Conservation (phyloP, 53 echinoderm and acorn worm genomes). For the Crossaster papposus region DNA sequence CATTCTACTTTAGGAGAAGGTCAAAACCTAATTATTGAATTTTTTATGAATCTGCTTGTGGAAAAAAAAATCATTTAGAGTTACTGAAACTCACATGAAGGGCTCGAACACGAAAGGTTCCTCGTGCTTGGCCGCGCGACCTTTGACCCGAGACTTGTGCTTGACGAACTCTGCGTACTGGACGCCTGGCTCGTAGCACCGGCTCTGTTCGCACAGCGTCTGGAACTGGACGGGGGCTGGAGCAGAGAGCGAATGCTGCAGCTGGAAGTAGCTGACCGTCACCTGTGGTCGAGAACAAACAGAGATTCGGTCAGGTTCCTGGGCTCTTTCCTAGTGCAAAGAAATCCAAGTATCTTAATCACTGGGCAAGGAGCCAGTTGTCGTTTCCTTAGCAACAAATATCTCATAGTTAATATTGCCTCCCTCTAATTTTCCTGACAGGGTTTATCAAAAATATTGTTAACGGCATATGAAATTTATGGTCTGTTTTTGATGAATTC, state of each 20-base stretch:
- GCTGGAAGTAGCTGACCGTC: constrained; percentile 95
- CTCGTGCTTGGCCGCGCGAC: constrained; percentile 32
- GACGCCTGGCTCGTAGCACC: constrained; percentile 83
- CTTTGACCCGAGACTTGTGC: constrained; percentile 63
- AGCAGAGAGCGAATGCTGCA: constrained; percentile 92
- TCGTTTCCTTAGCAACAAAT: background rate
- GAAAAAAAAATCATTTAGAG: background rate
- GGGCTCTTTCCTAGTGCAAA: background rate
- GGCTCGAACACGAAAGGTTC: constrained; percentile 90
- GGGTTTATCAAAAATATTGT: background rate
- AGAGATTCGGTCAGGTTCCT: background rate
- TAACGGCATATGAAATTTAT: background rate
- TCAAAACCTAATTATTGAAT: no score
- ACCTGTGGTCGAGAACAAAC: constrained; percentile 60
- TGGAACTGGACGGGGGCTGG: constrained; percentile 96
- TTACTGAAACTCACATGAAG: constrained; percentile 72
- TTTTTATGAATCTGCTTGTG: no score
- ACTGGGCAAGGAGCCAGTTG: background rate
- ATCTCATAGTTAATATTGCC: background rate
- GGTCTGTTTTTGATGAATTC: background rate
- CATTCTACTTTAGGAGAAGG: no score
- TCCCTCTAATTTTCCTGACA: background rate
- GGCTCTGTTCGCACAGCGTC: constrained; percentile 85
- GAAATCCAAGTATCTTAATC: background rate
- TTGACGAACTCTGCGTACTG: constrained; percentile 96